phyloP scores from a whole-genome alignment of 2,797 vertebrate genomes.

The Eulemur albifrons region DNA sequence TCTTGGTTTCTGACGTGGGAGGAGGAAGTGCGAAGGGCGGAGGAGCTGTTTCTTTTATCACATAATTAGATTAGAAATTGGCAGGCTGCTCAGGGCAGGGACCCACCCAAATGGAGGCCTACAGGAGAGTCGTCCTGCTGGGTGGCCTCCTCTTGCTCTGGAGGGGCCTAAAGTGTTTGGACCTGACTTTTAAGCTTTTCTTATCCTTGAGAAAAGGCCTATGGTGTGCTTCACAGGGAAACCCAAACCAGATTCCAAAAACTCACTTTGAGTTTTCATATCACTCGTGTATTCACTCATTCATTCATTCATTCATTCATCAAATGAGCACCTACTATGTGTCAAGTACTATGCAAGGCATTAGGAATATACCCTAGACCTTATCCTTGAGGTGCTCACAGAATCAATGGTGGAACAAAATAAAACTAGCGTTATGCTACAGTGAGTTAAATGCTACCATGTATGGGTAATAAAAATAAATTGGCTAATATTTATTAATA shows the following conservation, averaged over 20 bases:
- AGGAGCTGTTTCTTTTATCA: conserved; percentile 20
- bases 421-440: not conserved
- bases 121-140: not conserved
- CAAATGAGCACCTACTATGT: not conserved
- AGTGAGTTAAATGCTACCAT: not conserved
- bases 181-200: conserved; percentile 1
- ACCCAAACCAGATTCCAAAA: not conserved
- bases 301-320: not conserved
- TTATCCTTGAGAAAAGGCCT: not conserved
- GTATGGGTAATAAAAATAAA: not conserved
- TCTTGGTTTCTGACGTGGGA: not conserved
- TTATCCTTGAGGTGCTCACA: not conserved
- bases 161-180: not conserved
- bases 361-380: not conserved
- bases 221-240: not conserved
- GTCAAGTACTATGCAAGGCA: not conserved
- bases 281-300: not conserved
- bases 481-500: not conserved
- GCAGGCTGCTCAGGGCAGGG: not conserved
- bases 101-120: not conserved
- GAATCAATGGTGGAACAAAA: not conserved
- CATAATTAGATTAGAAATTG: conserved; percentile 44
- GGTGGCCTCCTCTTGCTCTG: not conserved
- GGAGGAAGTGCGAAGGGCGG: conserved; percentile 45
- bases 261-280: not conserved